A percentile compares a stretch with the other conserved stretches of the same genome.
Evolutionary conservation across 2,888 invertebrate genomes (phyloP).

Genomic region (Capitulum mitella): DNA sequence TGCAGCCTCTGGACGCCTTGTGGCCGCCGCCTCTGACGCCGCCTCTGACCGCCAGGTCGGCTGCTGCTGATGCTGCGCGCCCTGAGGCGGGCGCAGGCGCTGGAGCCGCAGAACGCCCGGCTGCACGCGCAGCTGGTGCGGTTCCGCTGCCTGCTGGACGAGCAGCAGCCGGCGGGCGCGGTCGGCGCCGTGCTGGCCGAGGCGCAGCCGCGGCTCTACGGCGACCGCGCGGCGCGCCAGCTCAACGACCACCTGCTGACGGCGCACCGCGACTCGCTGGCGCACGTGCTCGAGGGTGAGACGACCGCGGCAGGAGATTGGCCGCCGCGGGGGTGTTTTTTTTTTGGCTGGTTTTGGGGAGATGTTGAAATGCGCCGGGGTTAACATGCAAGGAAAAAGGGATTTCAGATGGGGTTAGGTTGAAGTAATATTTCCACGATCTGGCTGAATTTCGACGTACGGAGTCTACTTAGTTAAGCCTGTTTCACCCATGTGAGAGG

Average conservation of each 20-base stretch:
- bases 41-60: constrained; percentile 56
- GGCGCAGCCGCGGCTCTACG: constrained; percentile 46
- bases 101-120: constrained; percentile 52
- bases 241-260: constrained; percentile 64
- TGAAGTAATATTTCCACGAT: too few relatives aligned
- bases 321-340: too few relatives aligned
- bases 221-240: constrained; percentile 45
- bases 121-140: constrained; percentile 80
- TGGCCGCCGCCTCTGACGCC: background rate
- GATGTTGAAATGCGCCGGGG: too few relatives aligned
- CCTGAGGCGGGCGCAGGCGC: constrained; percentile 74
- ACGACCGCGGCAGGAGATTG: too few relatives aligned
- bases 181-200: constrained; percentile 32
- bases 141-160: constrained; percentile 55
- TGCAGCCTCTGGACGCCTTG: too few relatives aligned
- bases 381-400: too few relatives aligned
- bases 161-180: constrained; percentile 47
- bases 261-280: constrained; percentile 56
- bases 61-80: constrained; percentile 92
- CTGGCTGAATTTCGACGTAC: too few relatives aligned
- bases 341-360: too few relatives aligned
- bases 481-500: too few relatives aligned
- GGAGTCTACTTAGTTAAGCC: too few relatives aligned
- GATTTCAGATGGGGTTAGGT: too few relatives aligned
- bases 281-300: constrained; percentile 66